Percentiles rank a stretch among this genome's conserved stretches.
These are phyloP conservation scores for Falco cherrug DNA, from an alignment of 2,797 vertebrate genomes.

Conservation along the genomic window DNA sequence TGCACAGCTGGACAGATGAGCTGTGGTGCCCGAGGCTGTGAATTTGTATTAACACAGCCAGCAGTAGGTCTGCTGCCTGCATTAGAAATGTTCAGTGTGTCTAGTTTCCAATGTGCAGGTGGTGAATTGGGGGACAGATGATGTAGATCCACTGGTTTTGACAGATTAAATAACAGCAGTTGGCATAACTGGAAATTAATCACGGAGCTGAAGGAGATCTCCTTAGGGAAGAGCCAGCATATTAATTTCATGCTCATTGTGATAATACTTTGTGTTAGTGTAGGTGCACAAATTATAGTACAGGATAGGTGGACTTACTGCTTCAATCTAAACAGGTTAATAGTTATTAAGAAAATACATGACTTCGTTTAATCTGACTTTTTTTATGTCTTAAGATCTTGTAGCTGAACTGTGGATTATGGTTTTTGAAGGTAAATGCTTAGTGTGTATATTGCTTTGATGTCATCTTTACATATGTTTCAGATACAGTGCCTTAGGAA, in stretches of 20 bases:
- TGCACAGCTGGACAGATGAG: conserved; percentile 57
- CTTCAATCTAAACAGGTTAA: neutral
- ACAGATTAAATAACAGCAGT: conserved; percentile 35
- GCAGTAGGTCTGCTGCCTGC: conserved; percentile 35
- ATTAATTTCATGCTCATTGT: neutral
- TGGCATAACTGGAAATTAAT: conserved; percentile 15
- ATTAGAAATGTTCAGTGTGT: conserved; percentile 7
- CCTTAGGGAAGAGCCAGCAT: neutral
- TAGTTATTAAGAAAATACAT: neutral
- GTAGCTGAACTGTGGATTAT: neutral
- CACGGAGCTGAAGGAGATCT: neutral
- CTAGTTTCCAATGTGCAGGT: conserved; percentile 27
- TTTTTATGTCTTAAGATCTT: neutral
- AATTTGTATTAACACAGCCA: conserved; percentile 58
- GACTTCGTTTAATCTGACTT: neutral
- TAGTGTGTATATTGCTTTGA: neutral
- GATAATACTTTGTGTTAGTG: neutral
- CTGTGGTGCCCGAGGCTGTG: conserved; percentile 1
- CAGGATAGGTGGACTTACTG: neutral
- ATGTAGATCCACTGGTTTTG: conserved; percentile 12
- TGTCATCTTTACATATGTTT: neutral
- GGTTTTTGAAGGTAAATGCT: neutral
- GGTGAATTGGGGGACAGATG: neutral
- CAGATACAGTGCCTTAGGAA: neutral
- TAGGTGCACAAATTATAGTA: neutral